phyloP scores from a whole-genome alignment of 2,113 vertebrate genomes.

The Osmerus mordax region DNA sequence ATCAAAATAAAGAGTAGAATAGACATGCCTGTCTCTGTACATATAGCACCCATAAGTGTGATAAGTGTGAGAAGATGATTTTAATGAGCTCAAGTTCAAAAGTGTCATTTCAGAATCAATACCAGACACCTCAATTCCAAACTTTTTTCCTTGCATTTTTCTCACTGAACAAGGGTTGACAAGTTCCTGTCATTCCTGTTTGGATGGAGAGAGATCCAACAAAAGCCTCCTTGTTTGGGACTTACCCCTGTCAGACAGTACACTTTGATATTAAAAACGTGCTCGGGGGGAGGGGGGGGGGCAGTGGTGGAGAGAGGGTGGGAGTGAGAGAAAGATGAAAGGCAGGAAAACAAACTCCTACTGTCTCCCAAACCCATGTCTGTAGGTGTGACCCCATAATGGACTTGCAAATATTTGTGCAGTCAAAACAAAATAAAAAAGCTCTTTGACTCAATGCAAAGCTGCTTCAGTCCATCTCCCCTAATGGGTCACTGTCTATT shows the following conservation, averaged over 20 bases:
- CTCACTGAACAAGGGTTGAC: constrained; percentile 64
- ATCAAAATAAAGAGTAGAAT: no score
- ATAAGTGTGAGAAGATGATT: constrained; percentile 3
- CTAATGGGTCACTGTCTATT: constrained; percentile 46
- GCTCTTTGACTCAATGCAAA: constrained; percentile 62
- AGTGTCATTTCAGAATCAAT: constrained; percentile 70
- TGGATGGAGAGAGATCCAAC: constrained; percentile 56
- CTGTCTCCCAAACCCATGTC: constrained; percentile 66
- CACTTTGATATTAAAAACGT: constrained; percentile 81
- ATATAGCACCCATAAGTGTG: no score
- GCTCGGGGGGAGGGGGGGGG: constrained; percentile 25
- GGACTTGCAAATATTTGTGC: constrained; percentile 76
- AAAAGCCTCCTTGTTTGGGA: constrained; percentile 59
- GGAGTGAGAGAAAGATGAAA: constrained; percentile 67
- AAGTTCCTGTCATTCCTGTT: constrained; percentile 69
- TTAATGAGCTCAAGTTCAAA: constrained; percentile 71
- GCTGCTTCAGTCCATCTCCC: constrained; percentile 48
- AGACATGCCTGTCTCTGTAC: no score
- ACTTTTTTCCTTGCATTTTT: constrained; percentile 34
- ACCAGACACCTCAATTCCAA: constrained; percentile 57
- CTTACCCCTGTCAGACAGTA: constrained; percentile 68
- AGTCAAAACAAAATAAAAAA: constrained; percentile 74
- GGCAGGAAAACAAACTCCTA: constrained; percentile 77
- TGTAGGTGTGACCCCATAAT: constrained; percentile 75
- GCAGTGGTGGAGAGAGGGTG: constrained; percentile 39